phyloP scores from a whole-genome alignment of 2,797 vertebrate genomes.

The Gymnothorax reevesii region DNA sequence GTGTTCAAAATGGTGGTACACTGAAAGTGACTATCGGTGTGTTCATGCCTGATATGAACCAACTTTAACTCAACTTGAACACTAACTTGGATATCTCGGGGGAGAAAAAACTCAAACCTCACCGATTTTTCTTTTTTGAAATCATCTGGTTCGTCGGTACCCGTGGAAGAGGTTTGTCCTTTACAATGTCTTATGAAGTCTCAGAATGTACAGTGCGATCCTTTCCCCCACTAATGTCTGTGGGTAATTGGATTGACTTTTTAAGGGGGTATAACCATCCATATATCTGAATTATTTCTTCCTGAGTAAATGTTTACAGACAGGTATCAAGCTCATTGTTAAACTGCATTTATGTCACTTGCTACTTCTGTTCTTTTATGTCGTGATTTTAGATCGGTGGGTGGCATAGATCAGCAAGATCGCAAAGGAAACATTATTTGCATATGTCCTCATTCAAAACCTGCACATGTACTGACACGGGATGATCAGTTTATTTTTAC shows the following conservation, averaged over 20 bases:
- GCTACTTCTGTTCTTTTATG: background rate
- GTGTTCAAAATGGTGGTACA: background rate
- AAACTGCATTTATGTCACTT: background rate
- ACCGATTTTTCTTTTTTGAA: background rate
- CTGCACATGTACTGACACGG: background rate
- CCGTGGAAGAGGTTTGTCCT: background rate
- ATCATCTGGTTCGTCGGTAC: background rate
- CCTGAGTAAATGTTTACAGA: background rate
- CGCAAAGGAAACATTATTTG: background rate
- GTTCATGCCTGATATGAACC: conserved; percentile 6
- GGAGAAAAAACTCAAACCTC: background rate
- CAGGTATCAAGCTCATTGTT: background rate
- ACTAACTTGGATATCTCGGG: background rate
- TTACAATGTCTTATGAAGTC: background rate
- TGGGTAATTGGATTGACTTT: background rate
- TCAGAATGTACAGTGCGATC: background rate
- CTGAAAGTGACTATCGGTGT: conserved; percentile 1
- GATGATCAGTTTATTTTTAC: background rate
- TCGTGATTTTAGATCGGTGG: background rate
- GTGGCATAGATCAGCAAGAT: background rate
- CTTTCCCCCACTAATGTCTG: background rate
- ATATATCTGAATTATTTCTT: background rate
- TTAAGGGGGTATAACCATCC: background rate
- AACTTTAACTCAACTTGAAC: background rate
- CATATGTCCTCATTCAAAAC: background rate